Evolutionary conservation across 1,140 invertebrate genomes (phyloP), one percentile per base, ranked within the genome.

Genomic region (Condylostylus longicornis): DNA sequence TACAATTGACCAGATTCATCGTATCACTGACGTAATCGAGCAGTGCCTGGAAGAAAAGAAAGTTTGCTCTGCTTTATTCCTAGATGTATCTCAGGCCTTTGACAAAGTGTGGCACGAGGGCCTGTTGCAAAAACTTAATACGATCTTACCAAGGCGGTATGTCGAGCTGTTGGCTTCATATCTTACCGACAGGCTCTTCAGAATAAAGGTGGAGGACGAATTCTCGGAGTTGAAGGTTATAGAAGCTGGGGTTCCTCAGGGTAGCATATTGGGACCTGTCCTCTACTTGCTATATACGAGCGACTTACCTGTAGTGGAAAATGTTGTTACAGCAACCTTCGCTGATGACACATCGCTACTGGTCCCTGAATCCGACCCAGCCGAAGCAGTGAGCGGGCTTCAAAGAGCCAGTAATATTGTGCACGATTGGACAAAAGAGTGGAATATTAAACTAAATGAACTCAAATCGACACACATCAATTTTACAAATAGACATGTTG

Each of bases 101-200:
- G 48, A 54, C 33, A 48, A 43, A 33, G 46, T 56, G 0, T 55
- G 54, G 54, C 49, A 58, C 17, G 28, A 46, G 14, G 54, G 50
- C 13, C 28, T 50, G 1, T 15, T 49, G n/a, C 49, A 35, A 13
- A 60, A 52, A 42, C 29, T 15, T 8, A 12, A 31, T 14, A 31
- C 12, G 17, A 13, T 38, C 18, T 20, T 43, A 1, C 41, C 41
- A 18, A 30, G 13, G 10, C 35, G 38, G 20, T 38, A 42, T 27
- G 17, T 42, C 35, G 6, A 43, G 30, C 15, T 44, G 29, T 5
- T 46, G 18, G 23, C 35, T 32, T 49, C 44, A 8, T 47, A 45
- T 37, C 18, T 49, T 28, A 21, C 37, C 22, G 37, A 45, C 14
- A 35, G 43, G 33, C 15, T 22, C 10, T 47, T 47, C 32, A 42